These are phyloP conservation scores for Trinorchestia longiramus DNA, from an alignment of 1,140 invertebrate genomes.

Conservation along the genomic window DNA sequence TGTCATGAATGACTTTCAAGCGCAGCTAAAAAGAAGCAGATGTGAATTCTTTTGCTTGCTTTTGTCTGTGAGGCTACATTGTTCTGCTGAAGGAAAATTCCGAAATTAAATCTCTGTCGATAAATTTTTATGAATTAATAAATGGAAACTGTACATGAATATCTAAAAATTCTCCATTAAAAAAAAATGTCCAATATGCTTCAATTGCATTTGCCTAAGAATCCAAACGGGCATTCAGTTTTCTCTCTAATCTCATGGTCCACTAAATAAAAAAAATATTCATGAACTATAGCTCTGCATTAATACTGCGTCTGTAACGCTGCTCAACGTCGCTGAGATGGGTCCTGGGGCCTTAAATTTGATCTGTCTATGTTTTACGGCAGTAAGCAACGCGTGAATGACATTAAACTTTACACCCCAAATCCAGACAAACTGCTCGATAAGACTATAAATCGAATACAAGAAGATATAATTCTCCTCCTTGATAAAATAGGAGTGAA, in stretches of 20 bases:
- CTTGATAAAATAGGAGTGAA: neutral
- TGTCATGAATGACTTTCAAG: neutral
- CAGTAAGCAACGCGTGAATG: neutral
- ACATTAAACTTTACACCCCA: neutral
- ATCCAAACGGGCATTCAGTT: too few species aligned
- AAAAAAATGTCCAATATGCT: too few species aligned
- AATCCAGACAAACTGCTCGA: neutral
- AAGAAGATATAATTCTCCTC: neutral
- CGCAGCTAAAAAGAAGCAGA: neutral
- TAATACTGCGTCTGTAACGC: neutral
- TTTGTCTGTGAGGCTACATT: neutral
- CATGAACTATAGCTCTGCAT: neutral
- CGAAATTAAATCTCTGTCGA: neutral
- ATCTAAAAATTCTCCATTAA: neutral
- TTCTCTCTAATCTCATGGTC: too few species aligned
- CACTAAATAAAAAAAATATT: too few species aligned
- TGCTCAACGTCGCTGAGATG: neutral
- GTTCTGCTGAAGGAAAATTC: neutral
- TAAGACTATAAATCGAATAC: neutral
- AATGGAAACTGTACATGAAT: neutral
- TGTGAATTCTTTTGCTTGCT: neutral
- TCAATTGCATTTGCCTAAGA: too few species aligned
- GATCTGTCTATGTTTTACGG: neutral
- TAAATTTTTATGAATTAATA: neutral
- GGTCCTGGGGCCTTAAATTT: neutral